Evolutionary conservation across 2,113 vertebrate genomes (phyloP).

Genomic region (Forbesichthys papilliferus): DNA sequence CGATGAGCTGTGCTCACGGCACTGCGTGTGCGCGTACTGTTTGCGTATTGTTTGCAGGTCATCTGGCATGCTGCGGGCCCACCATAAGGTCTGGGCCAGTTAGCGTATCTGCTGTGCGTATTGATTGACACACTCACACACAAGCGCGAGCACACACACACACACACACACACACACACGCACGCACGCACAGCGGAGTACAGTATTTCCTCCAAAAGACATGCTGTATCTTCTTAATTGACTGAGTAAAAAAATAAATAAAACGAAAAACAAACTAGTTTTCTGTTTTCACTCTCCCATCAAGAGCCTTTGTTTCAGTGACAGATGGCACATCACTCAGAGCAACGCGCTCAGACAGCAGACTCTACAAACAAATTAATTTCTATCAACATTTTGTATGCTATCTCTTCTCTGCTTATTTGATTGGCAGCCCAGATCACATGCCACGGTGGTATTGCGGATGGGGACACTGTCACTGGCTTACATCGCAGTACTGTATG

Average conservation of each 20-base stretch:
- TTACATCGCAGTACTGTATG: neutral
- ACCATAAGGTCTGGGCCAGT: conserved; percentile 44
- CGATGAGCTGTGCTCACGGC: conserved; percentile 49
- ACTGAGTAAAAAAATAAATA: conserved; percentile 3
- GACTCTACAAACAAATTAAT: conserved; percentile 67
- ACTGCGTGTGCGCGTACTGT: conserved; percentile 47
- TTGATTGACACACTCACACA: conserved; percentile 31
- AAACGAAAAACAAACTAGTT: conserved; percentile 21
- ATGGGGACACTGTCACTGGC: conserved; percentile 1
- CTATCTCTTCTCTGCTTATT: conserved; percentile 32
- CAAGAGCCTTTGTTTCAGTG: conserved; percentile 57
- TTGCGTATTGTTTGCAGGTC: conserved; percentile 42
- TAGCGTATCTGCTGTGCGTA: conserved; percentile 43
- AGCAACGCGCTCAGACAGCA: conserved; percentile 58
- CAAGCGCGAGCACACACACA: neutral
- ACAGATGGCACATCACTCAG: conserved; percentile 68
- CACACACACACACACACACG: neutral
- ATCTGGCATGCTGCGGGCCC: conserved; percentile 37
- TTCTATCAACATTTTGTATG: conserved; percentile 62
- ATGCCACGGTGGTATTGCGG: conserved; percentile 26
- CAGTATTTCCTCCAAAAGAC: conserved; percentile 23
- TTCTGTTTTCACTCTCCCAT: conserved; percentile 57
- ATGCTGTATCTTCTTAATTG: conserved; percentile 47
- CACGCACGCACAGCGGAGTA: neutral
- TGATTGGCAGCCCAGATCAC: conserved; percentile 58